A percentile compares a stretch with the other conserved stretches of the same genome.
Evolutionary conservation across 2,797 vertebrate genomes (phyloP).

Genomic region (Erithacus rubecula): DNA sequence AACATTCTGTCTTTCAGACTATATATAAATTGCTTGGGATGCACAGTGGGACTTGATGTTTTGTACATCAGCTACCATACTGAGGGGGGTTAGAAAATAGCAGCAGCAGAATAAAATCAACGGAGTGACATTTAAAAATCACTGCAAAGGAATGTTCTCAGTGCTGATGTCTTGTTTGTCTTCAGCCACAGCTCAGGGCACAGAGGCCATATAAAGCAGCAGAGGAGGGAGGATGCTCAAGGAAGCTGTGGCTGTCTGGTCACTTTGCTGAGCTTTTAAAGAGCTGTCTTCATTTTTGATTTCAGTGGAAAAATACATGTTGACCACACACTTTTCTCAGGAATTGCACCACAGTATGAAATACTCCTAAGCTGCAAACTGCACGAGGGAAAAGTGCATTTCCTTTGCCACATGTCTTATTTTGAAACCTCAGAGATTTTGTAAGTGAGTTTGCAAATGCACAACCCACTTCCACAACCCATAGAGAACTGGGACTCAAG

Average conservation of each 20-base stretch:
- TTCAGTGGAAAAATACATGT: conserved; percentile 8
- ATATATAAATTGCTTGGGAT: not conserved
- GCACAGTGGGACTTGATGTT: conserved; percentile 8
- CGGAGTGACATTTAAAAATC: conserved; percentile 57
- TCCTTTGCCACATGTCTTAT: not conserved
- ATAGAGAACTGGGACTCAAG: not conserved
- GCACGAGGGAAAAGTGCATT: not conserved
- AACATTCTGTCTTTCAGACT: not conserved
- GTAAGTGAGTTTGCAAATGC: not conserved
- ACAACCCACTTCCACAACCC: not conserved
- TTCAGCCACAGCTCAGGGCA: not conserved
- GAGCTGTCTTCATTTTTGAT: not conserved
- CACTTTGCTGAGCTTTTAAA: not conserved
- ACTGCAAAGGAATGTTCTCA: conserved; percentile 65
- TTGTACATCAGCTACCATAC: not conserved
- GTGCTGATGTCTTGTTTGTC: conserved; percentile 36
- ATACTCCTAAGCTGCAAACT: not conserved
- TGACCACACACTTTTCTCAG: not conserved
- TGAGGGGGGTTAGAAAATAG: conserved; percentile 23
- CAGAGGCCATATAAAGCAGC: conserved; percentile 26
- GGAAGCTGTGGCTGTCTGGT: conserved; percentile 9
- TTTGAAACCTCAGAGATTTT: conserved; percentile 11
- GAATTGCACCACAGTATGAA: not conserved
- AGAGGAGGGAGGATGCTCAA: not conserved
- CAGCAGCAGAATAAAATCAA: conserved; percentile 20